phyloP scores from a whole-genome alignment of 2,888 invertebrate genomes.

The Lasioglossum morio region DNA sequence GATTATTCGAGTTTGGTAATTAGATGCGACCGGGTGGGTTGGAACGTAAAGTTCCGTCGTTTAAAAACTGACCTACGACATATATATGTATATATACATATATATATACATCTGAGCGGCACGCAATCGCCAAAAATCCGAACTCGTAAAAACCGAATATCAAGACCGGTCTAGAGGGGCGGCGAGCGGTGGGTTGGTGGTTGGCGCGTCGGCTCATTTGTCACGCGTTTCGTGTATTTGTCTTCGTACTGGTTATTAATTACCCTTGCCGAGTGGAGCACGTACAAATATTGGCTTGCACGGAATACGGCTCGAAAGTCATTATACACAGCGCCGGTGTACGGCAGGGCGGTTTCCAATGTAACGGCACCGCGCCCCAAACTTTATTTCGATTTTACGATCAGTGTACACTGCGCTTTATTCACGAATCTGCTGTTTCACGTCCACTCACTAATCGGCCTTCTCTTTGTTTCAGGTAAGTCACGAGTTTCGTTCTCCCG shows the following conservation, averaged over 20 bases:
- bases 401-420: not conserved
- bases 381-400: constrained; percentile 7
- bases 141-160: constrained; percentile 27
- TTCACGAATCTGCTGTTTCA: not conserved
- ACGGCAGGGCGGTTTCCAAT: not conserved
- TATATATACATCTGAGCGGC: not conserved
- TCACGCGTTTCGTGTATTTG: constrained; percentile 47
- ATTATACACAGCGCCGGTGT: constrained; percentile 14
- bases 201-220: constrained; percentile 40
- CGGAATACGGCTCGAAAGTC: constrained; percentile 44
- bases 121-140: constrained; percentile 31
- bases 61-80: not conserved
- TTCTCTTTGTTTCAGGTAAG: constrained; percentile 25
- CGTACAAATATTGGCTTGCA: constrained; percentile 53
- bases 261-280: constrained; percentile 35
- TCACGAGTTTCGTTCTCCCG: not conserved
- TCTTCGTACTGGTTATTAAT: constrained; percentile 54
- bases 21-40: not conserved
- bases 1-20: not conserved
- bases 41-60: not conserved
- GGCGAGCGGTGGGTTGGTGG: not conserved
- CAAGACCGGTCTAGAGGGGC: constrained; percentile 7
- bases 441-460: not conserved
- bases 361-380: not conserved
- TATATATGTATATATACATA: too few species aligned